Base-by-base conservation (phyloP, 2,113 vertebrate species). In the Corynorhinus townsendii region DNA sequence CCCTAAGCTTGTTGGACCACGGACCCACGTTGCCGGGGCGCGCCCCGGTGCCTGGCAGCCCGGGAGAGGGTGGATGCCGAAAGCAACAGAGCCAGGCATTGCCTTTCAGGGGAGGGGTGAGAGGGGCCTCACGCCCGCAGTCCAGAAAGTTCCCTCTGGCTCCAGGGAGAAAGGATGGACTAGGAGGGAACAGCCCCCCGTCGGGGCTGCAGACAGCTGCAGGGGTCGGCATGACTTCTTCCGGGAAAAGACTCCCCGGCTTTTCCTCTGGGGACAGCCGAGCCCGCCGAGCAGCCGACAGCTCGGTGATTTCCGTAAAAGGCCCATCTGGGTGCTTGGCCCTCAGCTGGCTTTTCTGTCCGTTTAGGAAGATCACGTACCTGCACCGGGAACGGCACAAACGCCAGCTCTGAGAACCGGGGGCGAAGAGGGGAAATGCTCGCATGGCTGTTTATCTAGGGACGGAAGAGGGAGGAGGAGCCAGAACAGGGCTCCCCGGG, bases 251-350 rank as follows among this genome's bases (percentile, higher is more conserved):
- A 6, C 68, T 91, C 64, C 95, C 52, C 94, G 93, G n/a, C 45
- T 98, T 97, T 81, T 97, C 83, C 96, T 92, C 86, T 54, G 56
- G 73, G 45, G 88, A 59, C 35, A 97, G 49, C 49, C 96, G 93
- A 77, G 91, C 91, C 83, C 95, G n/a, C 71, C 66, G 88, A 54
- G 80, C 24, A 10, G 86, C 91, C 95, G 97, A 11, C 83, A 75
- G 84, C 59, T 93, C 95, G 2, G 54, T 97, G 82, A 94, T 91
- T 96, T 98, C 96, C 0, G 22, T 91, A 79, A 97, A 95, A 88
- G 97, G 72, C 80, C 97, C 77, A 45, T 94, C 87, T 9, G 95
- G 87, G 43, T 96, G 88, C 83, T 28, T 16, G 71, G 91, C 91
- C 62, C 92, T 89, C 77, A 96, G 93, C 45, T 84, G 94, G 38